Conservation (phyloP, 2,797 vertebrate genomes). For the Spinus olivaceus region DNA sequence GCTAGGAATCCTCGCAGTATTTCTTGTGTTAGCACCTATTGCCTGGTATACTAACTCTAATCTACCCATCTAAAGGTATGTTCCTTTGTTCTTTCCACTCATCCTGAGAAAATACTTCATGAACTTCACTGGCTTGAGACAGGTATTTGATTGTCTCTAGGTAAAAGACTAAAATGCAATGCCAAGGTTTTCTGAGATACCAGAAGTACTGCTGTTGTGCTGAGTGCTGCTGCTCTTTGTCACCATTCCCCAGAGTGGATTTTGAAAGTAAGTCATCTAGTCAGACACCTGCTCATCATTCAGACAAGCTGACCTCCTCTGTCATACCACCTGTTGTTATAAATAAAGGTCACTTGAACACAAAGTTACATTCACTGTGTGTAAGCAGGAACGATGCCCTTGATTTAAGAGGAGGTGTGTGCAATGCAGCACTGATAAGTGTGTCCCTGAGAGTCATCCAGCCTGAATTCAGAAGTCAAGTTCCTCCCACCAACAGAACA, state of each 20-base stretch:
- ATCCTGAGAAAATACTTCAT: neutral
- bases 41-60: neutral
- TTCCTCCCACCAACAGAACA: neutral
- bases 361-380: neutral
- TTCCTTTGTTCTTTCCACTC: neutral
- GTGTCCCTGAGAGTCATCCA: neutral
- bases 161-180: neutral
- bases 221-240: neutral
- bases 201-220: rapidly evolving
- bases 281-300: neutral
- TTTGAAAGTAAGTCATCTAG: neutral
- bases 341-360: neutral
- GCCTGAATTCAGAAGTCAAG: neutral
- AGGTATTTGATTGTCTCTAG: neutral
- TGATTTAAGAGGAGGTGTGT: neutral
- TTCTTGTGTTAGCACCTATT: neutral
- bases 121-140: neutral
- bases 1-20: neutral
- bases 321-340: neutral
- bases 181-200: neutral
- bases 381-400: neutral
- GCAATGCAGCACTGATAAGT: neutral
- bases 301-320: neutral
- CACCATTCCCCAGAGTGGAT: neutral
- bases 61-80: neutral